Percentiles rank a stretch among this genome's conserved stretches.
phyloP scores from a whole-genome alignment of 2,888 invertebrate genomes.

The Leptura quadrifasciata region DNA sequence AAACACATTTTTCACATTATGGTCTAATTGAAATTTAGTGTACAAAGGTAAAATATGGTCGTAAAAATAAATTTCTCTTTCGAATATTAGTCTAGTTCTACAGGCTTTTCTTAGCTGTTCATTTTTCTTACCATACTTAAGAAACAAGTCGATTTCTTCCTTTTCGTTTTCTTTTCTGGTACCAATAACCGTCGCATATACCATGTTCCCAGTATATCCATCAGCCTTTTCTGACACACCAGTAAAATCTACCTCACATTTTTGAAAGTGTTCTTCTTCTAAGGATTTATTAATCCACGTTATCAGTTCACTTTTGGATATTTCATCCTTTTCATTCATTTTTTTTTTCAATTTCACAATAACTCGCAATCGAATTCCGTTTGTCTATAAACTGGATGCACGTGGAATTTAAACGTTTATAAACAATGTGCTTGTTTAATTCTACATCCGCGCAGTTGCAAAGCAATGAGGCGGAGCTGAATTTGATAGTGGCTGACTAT shows the following conservation, averaged over 20 bases:
- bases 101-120: background rate
- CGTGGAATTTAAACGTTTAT: no score
- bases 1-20: background rate
- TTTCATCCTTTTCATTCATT: background rate
- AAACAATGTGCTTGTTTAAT: background rate
- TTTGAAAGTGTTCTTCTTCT: constrained; percentile 39
- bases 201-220: constrained; percentile 48
- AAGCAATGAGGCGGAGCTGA: background rate
- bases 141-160: background rate
- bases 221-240: constrained; percentile 49
- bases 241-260: constrained; percentile 37
- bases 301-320: constrained; percentile 11
- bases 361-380: background rate
- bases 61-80: constrained; percentile 40
- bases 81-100: constrained; percentile 1
- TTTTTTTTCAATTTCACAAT: background rate
- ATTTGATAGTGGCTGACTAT: background rate
- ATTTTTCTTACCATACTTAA: background rate
- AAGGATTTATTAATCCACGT: constrained; percentile 39
- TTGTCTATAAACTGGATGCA: background rate
- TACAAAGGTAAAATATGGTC: constrained; percentile 16
- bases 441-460: background rate
- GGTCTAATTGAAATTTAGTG: constrained; percentile 16
- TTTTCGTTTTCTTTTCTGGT: background rate
- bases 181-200: constrained; percentile 44